Conservation (phyloP, 2,888 invertebrate genomes). For the Euzetes globulus region DNA sequence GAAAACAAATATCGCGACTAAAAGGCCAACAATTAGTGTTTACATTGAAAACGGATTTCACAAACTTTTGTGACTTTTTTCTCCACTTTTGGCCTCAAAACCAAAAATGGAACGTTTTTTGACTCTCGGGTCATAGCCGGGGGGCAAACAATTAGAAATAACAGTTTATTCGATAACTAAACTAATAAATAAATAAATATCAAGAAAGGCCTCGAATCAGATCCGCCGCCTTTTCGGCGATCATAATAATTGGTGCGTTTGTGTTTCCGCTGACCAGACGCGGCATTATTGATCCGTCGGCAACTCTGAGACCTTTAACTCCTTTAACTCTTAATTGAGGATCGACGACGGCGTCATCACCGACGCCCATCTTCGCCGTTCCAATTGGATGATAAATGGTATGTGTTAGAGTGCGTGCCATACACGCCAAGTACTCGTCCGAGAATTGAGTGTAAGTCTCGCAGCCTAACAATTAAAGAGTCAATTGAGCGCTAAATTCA, state of each 20-base stretch:
- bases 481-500: constrained; percentile 69
- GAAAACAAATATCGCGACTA: too few relatives aligned
- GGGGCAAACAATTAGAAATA: too few relatives aligned
- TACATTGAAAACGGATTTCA: too few relatives aligned
- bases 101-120: too few relatives aligned
- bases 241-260: neutral
- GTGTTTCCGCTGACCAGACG: constrained; percentile 51
- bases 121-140: too few relatives aligned
- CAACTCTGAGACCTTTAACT: constrained; percentile 48
- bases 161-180: too few relatives aligned
- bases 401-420: constrained; percentile 41
- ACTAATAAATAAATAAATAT: too few relatives aligned
- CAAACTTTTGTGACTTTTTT: too few relatives aligned
- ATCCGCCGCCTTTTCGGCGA: neutral
- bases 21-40: too few relatives aligned
- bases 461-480: constrained; percentile 71
- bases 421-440: constrained; percentile 42
- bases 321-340: constrained; percentile 43
- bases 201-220: too few relatives aligned
- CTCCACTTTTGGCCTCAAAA: too few relatives aligned
- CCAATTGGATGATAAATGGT: constrained; percentile 43
- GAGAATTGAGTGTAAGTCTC: constrained; percentile 45
- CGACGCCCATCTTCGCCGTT: constrained; percentile 43
- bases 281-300: constrained; percentile 53
- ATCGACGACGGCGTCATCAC: constrained; percentile 52